These are phyloP conservation scores for Mythimna impura DNA, from an alignment of 2,888 invertebrate genomes.

Conservation along the genomic window DNA sequence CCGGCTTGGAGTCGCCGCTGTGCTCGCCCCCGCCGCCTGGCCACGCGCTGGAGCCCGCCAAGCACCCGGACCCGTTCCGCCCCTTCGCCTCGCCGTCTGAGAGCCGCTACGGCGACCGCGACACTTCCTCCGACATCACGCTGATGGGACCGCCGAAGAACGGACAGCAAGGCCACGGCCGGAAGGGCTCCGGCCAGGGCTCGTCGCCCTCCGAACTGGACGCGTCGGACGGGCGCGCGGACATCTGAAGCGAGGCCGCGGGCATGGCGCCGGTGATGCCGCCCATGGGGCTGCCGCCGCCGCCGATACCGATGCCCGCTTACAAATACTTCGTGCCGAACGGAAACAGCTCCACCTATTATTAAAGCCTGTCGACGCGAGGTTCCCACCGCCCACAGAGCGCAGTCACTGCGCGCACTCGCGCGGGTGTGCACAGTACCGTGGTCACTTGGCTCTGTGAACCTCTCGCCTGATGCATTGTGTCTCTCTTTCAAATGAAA, in stretches of 20 bases:
- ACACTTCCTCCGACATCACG: slow-evolving; percentile 83
- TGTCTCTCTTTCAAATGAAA: slow-evolving; percentile 47
- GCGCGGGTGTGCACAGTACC: slow-evolving; percentile 13
- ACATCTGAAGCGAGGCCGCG: slow-evolving; percentile 89
- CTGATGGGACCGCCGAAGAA: slow-evolving; percentile 87
- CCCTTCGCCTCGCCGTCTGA: slow-evolving; percentile 91
- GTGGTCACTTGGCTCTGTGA: slow-evolving; percentile 28
- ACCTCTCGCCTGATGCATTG: slow-evolving; percentile 47
- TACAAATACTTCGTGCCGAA: slow-evolving; percentile 86
- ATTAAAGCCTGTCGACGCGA: slow-evolving; percentile 71
- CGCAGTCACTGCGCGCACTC: slow-evolving; percentile 29
- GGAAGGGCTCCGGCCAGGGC: slow-evolving; percentile 80
- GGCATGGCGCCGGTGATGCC: slow-evolving; percentile 77
- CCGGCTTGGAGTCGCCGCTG: slow-evolving; percentile 91
- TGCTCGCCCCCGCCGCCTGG: slow-evolving; percentile 92
- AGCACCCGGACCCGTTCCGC: slow-evolving; percentile 88
- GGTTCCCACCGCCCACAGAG: slow-evolving; percentile 49
- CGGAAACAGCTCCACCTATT: slow-evolving; percentile 86
- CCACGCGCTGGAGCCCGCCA: slow-evolving; percentile 92
- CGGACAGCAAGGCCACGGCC: slow-evolving; percentile 76
- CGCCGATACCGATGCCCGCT: slow-evolving; percentile 86
- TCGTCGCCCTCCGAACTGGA: slow-evolving; percentile 91
- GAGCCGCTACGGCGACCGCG: slow-evolving; percentile 92
- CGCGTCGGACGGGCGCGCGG: slow-evolving; percentile 90
- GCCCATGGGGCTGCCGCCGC: slow-evolving; percentile 72